Conservation (phyloP, 2,113 vertebrate species). For the Callionymus lyra region DNA sequence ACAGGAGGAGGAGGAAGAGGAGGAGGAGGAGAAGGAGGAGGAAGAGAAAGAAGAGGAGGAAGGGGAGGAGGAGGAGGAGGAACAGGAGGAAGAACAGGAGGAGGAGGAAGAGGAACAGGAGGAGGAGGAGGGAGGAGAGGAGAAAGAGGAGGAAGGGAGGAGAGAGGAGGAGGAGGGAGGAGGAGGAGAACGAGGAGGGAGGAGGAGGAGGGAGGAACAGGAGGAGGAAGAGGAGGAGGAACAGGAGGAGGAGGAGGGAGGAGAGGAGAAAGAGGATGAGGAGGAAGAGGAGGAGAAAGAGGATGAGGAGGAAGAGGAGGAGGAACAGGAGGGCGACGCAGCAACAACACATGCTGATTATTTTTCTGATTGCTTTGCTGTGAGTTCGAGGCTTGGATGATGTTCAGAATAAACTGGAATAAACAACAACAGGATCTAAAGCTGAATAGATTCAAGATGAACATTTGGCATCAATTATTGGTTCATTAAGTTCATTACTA, state of each 20-base stretch:
- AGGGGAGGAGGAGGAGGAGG: conserved; percentile 19
- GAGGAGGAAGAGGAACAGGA: conserved; percentile 19
- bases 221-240: conserved; percentile 15
- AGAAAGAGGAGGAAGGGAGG: conserved; percentile 18
- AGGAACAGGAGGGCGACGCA: conserved; percentile 15
- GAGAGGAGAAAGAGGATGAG: conserved; percentile 19
- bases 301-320: conserved; percentile 14
- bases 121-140: conserved; percentile 20
- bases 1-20: no score
- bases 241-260: conserved; percentile 19
- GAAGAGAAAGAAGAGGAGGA: no score
- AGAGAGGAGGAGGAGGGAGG: conserved; percentile 18
- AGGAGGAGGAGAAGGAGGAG: conserved; percentile 17
- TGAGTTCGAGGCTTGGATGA: conserved; percentile 50
- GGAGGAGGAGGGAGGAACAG: conserved; percentile 21
- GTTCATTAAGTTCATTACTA: no score
- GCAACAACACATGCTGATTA: conserved; percentile 38
- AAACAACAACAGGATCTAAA: conserved; percentile 18
- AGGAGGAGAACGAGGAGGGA: conserved; percentile 17
- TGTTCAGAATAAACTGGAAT: conserved; percentile 33
- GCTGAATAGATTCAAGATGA: no score
- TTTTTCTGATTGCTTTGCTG: conserved; percentile 41
- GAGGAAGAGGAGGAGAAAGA: conserved; percentile 20
- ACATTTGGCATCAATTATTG: no score
- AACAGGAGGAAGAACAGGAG: conserved; percentile 18